Percentiles rank a stretch among this genome's conserved stretches.
Conservation (phyloP, 2,797 vertebrate genomes). For the Myotis myotis region DNA sequence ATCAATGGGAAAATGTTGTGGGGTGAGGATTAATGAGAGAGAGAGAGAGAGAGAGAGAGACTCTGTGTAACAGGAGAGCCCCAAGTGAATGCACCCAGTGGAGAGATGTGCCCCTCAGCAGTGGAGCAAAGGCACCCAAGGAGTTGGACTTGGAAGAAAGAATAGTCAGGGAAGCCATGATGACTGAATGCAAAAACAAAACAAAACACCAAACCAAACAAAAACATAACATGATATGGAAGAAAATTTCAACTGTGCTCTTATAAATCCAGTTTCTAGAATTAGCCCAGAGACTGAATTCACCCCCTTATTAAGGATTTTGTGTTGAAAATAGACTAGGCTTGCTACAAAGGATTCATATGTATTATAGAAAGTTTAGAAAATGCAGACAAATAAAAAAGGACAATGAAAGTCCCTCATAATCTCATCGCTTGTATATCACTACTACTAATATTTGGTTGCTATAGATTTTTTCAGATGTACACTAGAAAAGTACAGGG, state of each 20-base stretch:
- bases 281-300: neutral
- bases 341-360: slow-evolving; percentile 11
- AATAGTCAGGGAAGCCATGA: neutral
- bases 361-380: neutral
- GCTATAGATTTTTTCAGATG: neutral
- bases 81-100: neutral
- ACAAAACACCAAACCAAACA: too few relatives aligned
- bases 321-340: neutral
- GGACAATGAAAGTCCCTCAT: slow-evolving; percentile 25
- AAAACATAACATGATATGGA: neutral
- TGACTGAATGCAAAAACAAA: neutral
- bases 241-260: neutral
- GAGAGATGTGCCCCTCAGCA: rapidly evolving
- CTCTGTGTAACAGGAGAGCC: too few relatives aligned
- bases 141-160: neutral
- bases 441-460: neutral
- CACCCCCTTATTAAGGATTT: neutral
- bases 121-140: too few relatives aligned
- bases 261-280: neutral
- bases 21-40: too few relatives aligned
- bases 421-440: neutral
- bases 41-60: too few relatives aligned
- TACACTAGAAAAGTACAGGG: neutral
- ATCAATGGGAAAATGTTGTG: too few relatives aligned
- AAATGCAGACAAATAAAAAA: slow-evolving; percentile 29